Evolutionary conservation across 2,113 vertebrate genomes (phyloP), one percentile per base, ranked within the genome.

Genomic region (Limnothrissa miodon): DNA sequence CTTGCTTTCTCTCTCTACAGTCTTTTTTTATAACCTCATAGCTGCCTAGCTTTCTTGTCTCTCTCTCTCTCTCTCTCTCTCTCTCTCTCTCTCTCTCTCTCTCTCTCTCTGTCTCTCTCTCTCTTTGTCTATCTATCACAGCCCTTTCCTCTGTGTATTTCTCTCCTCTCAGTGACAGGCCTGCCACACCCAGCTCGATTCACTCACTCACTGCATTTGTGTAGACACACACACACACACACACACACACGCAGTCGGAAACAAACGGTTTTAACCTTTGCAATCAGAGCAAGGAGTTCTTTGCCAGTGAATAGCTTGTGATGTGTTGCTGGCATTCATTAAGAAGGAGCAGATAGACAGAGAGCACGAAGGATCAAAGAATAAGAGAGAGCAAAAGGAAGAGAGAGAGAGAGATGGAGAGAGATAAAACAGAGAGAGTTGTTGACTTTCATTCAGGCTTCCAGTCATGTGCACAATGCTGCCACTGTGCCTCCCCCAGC

Each of bases 211-310:
- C 13, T 36, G 1, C 66, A 66, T 33, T 17, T 9, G 10, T 29
- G 33, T 29, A 74, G 25, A 74, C 66, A 74, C 66, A 36, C 66
- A 74, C 66, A 74, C 59, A 66, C 25, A 33, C 59, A 66, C 59
- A 29, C 59, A 66, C n/a, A 74, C 66, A 74, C 29, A 74, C 66
- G 17, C 66, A 36, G 3, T 33, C 62, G 2, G 29, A 74, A 74
- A 33, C 66, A 74, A 74, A 33, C 66, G 36, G 66, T 74, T 74
- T 56, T 74, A 74, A 74, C 66, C 66, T 74, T 74, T 74, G 66
- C 66, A 39, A 83, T 80, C 84, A 82, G 82, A 62, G 33, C 53
- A 62, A 62, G 42, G 62, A 39, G 36, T 53, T 83, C 45, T 74
- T 0, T 74, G 66, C 66, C 66, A 74, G 15, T 74, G 29, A 74